Percentiles rank a stretch among this genome's conserved stretches.
These are phyloP conservation scores for Tipula vernalis DNA, from an alignment of 2,888 invertebrate species.

Conservation along the genomic window DNA sequence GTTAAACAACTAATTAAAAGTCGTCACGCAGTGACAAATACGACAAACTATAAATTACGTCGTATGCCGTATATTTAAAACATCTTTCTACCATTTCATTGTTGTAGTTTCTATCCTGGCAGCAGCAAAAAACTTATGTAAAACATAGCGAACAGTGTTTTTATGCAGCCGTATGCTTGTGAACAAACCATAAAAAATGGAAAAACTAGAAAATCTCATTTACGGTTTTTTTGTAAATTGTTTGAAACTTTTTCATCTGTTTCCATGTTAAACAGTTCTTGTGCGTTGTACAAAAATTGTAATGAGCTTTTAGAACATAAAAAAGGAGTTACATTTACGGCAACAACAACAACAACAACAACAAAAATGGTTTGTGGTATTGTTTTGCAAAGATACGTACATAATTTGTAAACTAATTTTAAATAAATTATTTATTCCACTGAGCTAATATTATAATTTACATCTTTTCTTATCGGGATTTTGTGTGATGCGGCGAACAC, in stretches of 20 bases:
- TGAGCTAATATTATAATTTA: neutral
- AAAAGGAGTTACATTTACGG: neutral
- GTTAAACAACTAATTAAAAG: neutral
- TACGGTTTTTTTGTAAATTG: neutral
- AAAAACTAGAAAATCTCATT: neutral
- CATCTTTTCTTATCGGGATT: neutral
- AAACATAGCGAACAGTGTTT: neutral
- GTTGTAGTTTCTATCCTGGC: neutral
- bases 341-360: neutral
- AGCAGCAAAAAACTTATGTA: neutral
- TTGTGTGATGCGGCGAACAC: neutral
- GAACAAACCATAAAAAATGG: neutral
- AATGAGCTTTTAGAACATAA: neutral
- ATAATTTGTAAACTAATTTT: neutral
- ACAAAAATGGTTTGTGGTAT: neutral
- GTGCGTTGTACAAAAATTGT: neutral
- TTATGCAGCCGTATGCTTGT: neutral
- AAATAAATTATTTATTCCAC: neutral
- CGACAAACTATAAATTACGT: neutral
- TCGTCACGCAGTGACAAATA: neutral
- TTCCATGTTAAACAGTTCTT: neutral
- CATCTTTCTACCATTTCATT: neutral
- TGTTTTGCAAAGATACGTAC: neutral
- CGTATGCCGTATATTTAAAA: neutral
- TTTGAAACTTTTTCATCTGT: neutral